These are phyloP conservation scores for Drosophila parabipectinata DNA, from an alignment of 1,140 invertebrate genomes.

Conservation along the genomic window DNA sequence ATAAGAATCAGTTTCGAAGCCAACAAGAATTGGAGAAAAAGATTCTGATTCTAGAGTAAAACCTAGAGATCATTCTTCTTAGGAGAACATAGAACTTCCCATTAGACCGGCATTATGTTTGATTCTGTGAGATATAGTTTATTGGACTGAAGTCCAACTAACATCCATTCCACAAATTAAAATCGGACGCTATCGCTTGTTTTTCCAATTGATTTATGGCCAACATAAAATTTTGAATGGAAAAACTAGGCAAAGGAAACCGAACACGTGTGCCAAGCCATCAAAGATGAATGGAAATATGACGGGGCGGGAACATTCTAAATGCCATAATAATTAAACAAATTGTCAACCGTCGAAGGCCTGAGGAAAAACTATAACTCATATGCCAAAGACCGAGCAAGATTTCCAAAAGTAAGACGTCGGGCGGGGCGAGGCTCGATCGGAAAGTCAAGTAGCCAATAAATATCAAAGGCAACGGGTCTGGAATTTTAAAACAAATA, in stretches of 20 bases:
- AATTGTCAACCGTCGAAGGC: constrained; percentile 53
- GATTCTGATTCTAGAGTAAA: neutral
- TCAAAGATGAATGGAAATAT: constrained; percentile 20
- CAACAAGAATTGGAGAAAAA: constrained; percentile 6
- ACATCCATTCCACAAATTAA: constrained; percentile 38
- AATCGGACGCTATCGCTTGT: constrained; percentile 34
- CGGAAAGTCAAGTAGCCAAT: constrained; percentile 67
- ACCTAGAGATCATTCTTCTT: neutral
- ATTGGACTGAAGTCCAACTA: constrained; percentile 9
- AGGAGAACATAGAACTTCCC: neutral
- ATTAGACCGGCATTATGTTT: neutral
- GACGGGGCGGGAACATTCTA: constrained; percentile 28
- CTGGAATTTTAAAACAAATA: constrained; percentile 61
- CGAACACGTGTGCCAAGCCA: constrained; percentile 53
- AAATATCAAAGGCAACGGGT: constrained; percentile 63
- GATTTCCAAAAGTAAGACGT: constrained; percentile 36
- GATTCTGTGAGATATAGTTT: constrained; percentile 13
- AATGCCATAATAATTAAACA: constrained; percentile 48
- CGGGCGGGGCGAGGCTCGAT: constrained; percentile 10
- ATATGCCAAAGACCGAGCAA: constrained; percentile 23
- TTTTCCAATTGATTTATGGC: constrained; percentile 65
- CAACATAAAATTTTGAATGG: constrained; percentile 38
- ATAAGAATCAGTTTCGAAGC: neutral
- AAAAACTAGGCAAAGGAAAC: constrained; percentile 23
- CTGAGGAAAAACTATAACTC: constrained; percentile 38